Conservation (phyloP, 2,797 vertebrate species). For the Rhyacichthys aspro region DNA sequence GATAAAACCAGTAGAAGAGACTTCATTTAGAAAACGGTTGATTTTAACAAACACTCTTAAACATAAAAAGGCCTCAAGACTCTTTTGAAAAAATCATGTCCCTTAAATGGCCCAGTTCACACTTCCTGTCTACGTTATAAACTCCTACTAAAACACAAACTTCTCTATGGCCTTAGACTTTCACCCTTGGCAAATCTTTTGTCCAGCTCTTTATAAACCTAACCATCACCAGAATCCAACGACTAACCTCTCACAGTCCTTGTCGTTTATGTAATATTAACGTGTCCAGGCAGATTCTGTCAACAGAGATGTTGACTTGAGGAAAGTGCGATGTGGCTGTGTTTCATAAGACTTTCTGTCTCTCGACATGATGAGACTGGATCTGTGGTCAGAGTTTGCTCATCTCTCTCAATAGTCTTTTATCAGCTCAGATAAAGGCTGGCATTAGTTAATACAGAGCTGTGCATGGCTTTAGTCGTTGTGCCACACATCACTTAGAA, state of each 20-base stretch:
- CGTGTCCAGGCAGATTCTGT: conserved; percentile 21
- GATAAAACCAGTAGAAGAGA: too few relatives aligned
- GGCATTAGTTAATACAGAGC: conserved; percentile 31
- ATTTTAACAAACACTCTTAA: too few relatives aligned
- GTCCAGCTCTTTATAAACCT: too few relatives aligned
- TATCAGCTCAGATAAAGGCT: conserved; percentile 53
- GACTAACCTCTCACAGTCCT: background rate
- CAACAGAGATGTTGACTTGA: background rate
- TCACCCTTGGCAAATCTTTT: too few relatives aligned
- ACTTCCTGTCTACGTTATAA: too few relatives aligned
- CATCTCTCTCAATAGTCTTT: conserved; percentile 57
- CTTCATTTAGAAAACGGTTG: too few relatives aligned
- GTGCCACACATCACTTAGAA: conserved; percentile 36
- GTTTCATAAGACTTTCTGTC: conserved; percentile 38
- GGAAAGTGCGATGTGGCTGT: conserved; percentile 13
- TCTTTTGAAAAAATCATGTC: too few relatives aligned
- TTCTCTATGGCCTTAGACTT: too few relatives aligned
- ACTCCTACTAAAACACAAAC: too few relatives aligned
- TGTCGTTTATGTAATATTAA: conserved; percentile 27
- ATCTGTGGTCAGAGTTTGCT: conserved; percentile 58
- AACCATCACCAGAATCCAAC: too few relatives aligned
- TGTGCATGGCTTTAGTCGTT: conserved; percentile 45
- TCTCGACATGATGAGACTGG: conserved; percentile 50
- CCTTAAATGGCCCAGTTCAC: too few relatives aligned
- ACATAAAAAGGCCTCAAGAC: too few relatives aligned